Evolutionary conservation across 2,797 vertebrate genomes (phyloP).

Genomic region (Hipposideros larvatus): DNA sequence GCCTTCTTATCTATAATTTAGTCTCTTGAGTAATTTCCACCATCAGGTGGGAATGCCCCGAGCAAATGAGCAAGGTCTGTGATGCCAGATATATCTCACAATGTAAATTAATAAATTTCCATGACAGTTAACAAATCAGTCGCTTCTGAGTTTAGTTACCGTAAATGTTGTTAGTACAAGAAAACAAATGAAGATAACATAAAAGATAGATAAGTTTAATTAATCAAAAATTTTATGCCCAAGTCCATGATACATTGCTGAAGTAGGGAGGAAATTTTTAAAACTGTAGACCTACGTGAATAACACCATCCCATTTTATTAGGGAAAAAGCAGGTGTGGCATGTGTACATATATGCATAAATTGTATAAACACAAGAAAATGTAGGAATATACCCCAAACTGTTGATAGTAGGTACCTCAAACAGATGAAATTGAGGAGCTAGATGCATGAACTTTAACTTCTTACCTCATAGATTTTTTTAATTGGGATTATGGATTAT

Average conservation of each 20-base stretch:
- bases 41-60: slow-evolving; percentile 68
- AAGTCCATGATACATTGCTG: slow-evolving; percentile 36
- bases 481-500: background rate
- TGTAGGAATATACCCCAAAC: slow-evolving; percentile 9
- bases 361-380: slow-evolving; percentile 24
- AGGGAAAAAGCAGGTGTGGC: background rate
- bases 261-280: background rate
- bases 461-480: background rate
- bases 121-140: slow-evolving; percentile 74
- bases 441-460: slow-evolving; percentile 30
- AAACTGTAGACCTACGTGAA: slow-evolving; percentile 38
- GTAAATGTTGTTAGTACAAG: slow-evolving; percentile 77
- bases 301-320: slow-evolving; percentile 24
- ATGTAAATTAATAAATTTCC: slow-evolving; percentile 69
- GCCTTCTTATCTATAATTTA: slow-evolving; percentile 74
- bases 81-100: slow-evolving; percentile 61
- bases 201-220: slow-evolving; percentile 75
- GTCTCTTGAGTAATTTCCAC: slow-evolving; percentile 71
- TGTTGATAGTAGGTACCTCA: background rate
- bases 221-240: slow-evolving; percentile 64
- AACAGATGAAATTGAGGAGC: background rate
- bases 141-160: slow-evolving; percentile 69
- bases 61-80: slow-evolving; percentile 71
- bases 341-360: background rate
- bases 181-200: slow-evolving; percentile 80